Conservation (phyloP, 2,797 vertebrate genomes). For the Todus mexicanus region DNA sequence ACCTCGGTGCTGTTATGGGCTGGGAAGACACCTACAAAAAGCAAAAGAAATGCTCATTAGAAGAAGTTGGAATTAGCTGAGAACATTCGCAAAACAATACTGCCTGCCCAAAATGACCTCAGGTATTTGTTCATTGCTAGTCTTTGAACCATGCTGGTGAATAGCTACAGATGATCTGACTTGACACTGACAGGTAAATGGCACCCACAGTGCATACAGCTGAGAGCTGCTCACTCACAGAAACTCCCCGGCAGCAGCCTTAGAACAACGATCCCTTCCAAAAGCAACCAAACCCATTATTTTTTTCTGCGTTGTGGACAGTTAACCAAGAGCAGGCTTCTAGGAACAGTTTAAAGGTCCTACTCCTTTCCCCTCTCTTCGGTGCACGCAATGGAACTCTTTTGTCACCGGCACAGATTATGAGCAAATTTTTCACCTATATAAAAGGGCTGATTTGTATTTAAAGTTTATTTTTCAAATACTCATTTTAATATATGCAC, state of each 20-base stretch:
- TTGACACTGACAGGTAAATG: background rate
- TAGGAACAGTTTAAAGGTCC: background rate
- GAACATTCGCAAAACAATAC: background rate
- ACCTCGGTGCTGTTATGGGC: constrained; percentile 83
- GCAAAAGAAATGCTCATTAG: constrained; percentile 9
- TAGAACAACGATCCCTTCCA: background rate
- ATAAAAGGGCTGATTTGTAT: background rate
- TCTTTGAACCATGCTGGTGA: background rate
- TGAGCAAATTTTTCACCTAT: background rate
- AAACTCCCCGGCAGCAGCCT: background rate
- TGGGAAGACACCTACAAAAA: constrained; percentile 78
- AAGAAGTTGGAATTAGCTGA: background rate
- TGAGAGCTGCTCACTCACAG: background rate
- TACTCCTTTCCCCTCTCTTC: background rate
- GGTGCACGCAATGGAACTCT: background rate
- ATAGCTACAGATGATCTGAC: background rate
- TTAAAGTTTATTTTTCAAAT: background rate
- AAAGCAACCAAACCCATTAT: background rate
- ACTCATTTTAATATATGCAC: background rate
- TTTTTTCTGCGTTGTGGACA: background rate
- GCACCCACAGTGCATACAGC: background rate
- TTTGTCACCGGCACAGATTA: background rate
- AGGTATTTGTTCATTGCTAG: background rate
- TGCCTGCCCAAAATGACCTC: background rate
- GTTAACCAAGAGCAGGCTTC: background rate